These are phyloP conservation scores for Muntiacus muntjak DNA, from an alignment of 2,113 vertebrate genomes.

Conservation along the genomic window DNA sequence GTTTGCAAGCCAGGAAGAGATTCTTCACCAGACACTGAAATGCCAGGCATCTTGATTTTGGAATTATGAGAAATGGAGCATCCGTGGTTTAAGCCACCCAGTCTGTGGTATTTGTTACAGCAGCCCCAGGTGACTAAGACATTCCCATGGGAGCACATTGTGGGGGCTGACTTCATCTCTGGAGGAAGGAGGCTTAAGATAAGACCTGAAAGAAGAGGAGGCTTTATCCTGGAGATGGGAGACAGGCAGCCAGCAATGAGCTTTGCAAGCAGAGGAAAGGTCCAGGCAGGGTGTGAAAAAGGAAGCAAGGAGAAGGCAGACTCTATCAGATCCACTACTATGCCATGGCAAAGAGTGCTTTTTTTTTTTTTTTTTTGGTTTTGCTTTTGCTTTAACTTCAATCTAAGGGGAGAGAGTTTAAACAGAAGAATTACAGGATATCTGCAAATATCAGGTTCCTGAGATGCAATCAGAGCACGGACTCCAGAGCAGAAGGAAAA, in stretches of 20 bases:
- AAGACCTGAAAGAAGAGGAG: neutral
- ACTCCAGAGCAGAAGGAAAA: neutral
- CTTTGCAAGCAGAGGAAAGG: neutral
- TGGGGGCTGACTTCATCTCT: fast-evolving
- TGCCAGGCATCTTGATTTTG: neutral
- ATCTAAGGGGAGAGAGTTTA: neutral
- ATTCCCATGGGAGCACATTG: neutral
- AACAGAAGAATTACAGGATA: neutral
- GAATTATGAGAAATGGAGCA: neutral
- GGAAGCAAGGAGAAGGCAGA: neutral
- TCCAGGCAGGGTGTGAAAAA: neutral
- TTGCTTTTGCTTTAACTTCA: neutral
- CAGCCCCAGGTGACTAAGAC: neutral
- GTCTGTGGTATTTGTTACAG: neutral
- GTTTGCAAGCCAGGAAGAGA: neutral
- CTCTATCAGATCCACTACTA: neutral
- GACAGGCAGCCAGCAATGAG: neutral
- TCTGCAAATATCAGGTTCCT: neutral
- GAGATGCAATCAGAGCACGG: neutral
- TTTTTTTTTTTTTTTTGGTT: neutral
- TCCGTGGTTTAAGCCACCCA: neutral
- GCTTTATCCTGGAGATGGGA: neutral
- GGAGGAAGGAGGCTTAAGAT: neutral
- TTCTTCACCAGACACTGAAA: neutral
- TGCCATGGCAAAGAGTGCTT: neutral